Conservation (phyloP, 2,797 vertebrate genomes). For the Nannoperca obscura region DNA sequence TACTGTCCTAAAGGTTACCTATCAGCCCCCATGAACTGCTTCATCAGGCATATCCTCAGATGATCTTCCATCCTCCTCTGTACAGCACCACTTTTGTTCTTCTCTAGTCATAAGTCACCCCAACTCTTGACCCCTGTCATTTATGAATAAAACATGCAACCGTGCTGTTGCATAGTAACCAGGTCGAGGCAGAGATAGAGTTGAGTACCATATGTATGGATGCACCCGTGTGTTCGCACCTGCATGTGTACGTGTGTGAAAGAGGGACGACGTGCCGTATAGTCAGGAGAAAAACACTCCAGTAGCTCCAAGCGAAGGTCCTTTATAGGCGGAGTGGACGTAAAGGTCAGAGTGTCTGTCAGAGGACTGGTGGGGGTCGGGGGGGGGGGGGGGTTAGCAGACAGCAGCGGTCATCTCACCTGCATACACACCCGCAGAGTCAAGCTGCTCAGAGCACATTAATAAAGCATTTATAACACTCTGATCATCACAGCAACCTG, state of each 20-base stretch:
- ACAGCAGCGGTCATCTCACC: constrained; percentile 27
- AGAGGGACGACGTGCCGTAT: not conserved
- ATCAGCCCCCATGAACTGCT: constrained; percentile 5
- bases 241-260: constrained; percentile 9
- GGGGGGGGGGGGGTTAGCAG: constrained; percentile 9
- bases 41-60: constrained; percentile 18
- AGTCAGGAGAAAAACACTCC: constrained; percentile 15
- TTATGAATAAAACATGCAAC: constrained; percentile 72
- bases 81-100: constrained; percentile 42
- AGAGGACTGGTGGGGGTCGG: constrained; percentile 14
- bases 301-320: not conserved
- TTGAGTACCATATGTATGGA: not conserved
- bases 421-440: constrained; percentile 9
- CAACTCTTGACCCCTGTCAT: constrained; percentile 59
- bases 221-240: constrained; percentile 17
- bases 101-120: constrained; percentile 49
- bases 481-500: constrained; percentile 29
- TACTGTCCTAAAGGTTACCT: constrained; percentile 14
- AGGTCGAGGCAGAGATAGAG: constrained; percentile 14
- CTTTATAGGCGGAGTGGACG: constrained; percentile 30
- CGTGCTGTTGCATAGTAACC: constrained; percentile 68
- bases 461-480: constrained; percentile 59
- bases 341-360: constrained; percentile 64
- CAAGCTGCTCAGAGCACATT: constrained; percentile 35
- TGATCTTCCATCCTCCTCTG: constrained; percentile 12